These are phyloP conservation scores for Sporophila hypoxantha DNA, from an alignment of 2,113 vertebrate species.

Conservation along the genomic window DNA sequence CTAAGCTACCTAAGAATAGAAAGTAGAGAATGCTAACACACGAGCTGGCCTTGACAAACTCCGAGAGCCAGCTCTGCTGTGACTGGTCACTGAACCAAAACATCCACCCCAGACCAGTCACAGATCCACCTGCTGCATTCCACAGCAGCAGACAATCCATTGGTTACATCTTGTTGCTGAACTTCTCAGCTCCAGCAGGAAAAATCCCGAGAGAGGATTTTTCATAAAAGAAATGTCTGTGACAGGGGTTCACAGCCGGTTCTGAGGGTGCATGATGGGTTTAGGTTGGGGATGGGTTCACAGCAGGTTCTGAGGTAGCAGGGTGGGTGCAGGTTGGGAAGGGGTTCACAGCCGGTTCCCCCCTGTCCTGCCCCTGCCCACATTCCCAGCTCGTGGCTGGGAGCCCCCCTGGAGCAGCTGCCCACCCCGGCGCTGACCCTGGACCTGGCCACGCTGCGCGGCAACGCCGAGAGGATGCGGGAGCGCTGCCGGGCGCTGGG, in stretches of 20 bases:
- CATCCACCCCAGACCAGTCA: no score
- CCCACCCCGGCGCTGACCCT: conserved; percentile 73
- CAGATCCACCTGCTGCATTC: no score
- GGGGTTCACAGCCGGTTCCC: background rate
- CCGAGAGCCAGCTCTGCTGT: no score
- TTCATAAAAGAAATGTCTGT: no score
- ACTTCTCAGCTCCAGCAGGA: no score
- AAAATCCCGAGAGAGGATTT: no score
- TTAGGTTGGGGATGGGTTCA: background rate
- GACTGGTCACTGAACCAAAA: no score
- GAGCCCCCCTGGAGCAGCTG: conserved; percentile 49
- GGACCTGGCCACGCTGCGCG: conserved; percentile 65
- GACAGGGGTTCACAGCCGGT: background rate
- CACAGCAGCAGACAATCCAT: no score
- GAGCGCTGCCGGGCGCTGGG: conserved; percentile 67
- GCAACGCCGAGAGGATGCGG: conserved; percentile 69
- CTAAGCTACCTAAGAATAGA: no score
- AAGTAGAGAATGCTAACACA: no score
- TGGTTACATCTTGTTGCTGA: no score
- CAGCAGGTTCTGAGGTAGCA: background rate
- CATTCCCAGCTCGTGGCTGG: background rate
- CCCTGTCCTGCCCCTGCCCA: fast-evolving
- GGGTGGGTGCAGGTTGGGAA: background rate
- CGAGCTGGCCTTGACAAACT: no score
- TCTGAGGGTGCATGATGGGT: background rate